A percentile compares a stretch with the other conserved stretches of the same genome.
These are phyloP conservation scores for Eleutherodactylus coqui DNA, from an alignment of 2,797 vertebrate species.

Conservation along the genomic window DNA sequence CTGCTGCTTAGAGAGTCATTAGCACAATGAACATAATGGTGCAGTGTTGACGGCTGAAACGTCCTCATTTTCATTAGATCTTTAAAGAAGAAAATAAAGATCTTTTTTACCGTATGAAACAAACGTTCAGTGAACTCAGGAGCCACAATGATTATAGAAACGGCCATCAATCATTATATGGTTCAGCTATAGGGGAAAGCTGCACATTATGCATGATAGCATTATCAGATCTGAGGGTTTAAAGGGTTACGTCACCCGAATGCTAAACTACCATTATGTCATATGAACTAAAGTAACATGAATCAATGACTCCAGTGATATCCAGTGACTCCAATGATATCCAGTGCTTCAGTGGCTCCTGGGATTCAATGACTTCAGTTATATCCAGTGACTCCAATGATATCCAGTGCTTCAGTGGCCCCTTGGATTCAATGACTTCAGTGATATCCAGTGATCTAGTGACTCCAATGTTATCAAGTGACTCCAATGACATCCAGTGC, in stretches of 20 bases:
- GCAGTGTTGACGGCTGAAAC: not conserved
- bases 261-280: not conserved
- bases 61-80: slow-evolving; percentile 15
- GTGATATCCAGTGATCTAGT: too few relatives aligned
- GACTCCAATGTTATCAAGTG: too few relatives aligned
- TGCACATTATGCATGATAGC: not conserved
- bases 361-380: too few relatives aligned
- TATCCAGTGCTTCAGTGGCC: too few relatives aligned
- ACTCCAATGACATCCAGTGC: too few relatives aligned
- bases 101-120: not conserved
- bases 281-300: not conserved
- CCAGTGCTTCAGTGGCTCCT: too few relatives aligned
- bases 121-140: not conserved
- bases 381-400: too few relatives aligned
- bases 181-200: not conserved
- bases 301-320: not conserved
- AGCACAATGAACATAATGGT: slow-evolving; percentile 7
- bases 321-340: too few relatives aligned
- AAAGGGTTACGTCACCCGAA: not conserved
- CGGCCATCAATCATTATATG: not conserved
- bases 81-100: not conserved
- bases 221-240: not conserved
- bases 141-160: not conserved
- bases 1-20: slow-evolving; percentile 31
- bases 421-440: too few relatives aligned